A percentile compares a stretch with the other conserved stretches of the same genome.
phyloP scores from a whole-genome alignment of 2,888 invertebrate genomes.

The Eristalis pertinax region DNA sequence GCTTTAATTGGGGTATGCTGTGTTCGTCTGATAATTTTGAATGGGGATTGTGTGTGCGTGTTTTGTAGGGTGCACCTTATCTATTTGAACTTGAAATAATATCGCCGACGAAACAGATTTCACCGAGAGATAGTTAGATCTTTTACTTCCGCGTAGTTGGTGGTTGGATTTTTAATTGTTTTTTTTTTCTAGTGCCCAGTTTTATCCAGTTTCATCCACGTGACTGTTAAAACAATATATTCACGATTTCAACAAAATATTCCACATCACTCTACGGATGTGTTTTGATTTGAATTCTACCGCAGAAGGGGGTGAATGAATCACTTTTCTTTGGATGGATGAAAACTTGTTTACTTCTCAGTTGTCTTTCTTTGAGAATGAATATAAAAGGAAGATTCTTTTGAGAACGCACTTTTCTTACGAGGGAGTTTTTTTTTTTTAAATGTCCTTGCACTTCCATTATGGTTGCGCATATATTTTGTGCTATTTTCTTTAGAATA shows the following conservation, averaged over 20 bases:
- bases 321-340: neutral
- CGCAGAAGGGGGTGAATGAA: neutral
- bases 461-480: too few species aligned
- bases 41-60: neutral
- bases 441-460: too few species aligned
- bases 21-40: neutral
- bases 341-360: neutral
- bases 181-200: neutral
- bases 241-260: neutral
- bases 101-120: slow-evolving; percentile 1
- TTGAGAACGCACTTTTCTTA: too few species aligned
- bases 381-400: too few species aligned
- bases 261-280: neutral
- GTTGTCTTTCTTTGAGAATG: neutral
- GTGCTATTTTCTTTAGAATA: too few species aligned
- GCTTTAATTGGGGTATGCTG: neutral
- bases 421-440: too few species aligned
- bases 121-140: neutral
- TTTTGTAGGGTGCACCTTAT: slow-evolving; percentile 10
- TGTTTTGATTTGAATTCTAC: neutral
- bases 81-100: slow-evolving; percentile 42
- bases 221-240: neutral
- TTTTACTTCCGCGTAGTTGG: neutral
- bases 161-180: neutral
- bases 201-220: neutral